These are phyloP conservation scores for Notolepis coatsorum DNA, from an alignment of 2,797 vertebrate genomes.

Conservation along the genomic window DNA sequence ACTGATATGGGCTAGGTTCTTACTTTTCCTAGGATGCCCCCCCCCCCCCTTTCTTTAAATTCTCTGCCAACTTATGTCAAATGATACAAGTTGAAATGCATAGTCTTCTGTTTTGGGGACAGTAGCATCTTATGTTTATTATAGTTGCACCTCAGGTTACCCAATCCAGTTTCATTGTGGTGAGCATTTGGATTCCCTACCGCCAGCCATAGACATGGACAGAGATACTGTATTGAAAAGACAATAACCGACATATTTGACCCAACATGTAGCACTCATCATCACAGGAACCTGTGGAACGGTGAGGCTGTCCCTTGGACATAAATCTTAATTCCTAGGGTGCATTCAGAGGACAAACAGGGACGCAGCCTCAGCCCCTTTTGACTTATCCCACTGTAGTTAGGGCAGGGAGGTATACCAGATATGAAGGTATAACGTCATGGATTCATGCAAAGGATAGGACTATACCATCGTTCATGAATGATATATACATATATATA, in stretches of 20 bases:
- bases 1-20: not conserved
- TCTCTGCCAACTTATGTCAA: not conserved
- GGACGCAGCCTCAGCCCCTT: slow-evolving; percentile 53
- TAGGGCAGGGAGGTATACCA: too few species aligned
- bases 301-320: slow-evolving; percentile 18
- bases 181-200: slow-evolving; percentile 3
- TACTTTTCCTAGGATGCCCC: not conserved
- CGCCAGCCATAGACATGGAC: not conserved
- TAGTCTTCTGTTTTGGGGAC: slow-evolving; percentile 16
- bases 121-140: not conserved
- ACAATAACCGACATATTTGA: slow-evolving; percentile 16
- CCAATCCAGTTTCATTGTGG: slow-evolving; percentile 14
- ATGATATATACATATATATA: too few species aligned
- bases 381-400: too few species aligned
- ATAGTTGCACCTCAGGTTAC: slow-evolving; percentile 39
- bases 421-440: too few species aligned
- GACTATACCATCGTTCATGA: too few species aligned
- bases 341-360: slow-evolving; percentile 61
- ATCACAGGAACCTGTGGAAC: slow-evolving; percentile 4
- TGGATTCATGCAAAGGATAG: too few species aligned
- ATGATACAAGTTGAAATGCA: not conserved
- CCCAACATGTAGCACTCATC: not conserved
- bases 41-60: not conserved
- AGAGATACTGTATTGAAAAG: not conserved
- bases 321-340: slow-evolving; percentile 14